These are phyloP conservation scores for Drosophila kanekoi DNA, from an alignment of 2,888 invertebrate species.

Conservation along the genomic window DNA sequence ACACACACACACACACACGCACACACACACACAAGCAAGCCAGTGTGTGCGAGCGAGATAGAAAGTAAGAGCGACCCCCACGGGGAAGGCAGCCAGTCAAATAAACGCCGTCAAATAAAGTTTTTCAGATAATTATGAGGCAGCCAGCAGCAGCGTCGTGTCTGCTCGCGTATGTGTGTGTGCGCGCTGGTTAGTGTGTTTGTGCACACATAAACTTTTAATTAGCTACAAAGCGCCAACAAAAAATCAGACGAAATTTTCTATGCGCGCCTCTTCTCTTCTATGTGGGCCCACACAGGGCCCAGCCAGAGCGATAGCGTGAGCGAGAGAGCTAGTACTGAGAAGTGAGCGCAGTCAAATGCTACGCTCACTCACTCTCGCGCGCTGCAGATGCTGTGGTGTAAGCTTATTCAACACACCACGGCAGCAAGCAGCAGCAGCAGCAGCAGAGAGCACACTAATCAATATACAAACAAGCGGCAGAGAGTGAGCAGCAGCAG, in stretches of 20 bases:
- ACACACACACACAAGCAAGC: not conserved
- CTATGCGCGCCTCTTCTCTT: slow-evolving; percentile 29
- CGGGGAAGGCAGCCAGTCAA: slow-evolving; percentile 73
- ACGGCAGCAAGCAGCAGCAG: slow-evolving; percentile 41
- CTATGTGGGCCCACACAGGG: slow-evolving; percentile 15
- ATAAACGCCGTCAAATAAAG: slow-evolving; percentile 78
- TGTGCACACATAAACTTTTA: slow-evolving; percentile 72
- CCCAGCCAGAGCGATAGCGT: slow-evolving; percentile 8
- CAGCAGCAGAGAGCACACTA: slow-evolving; percentile 23
- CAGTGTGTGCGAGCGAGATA: slow-evolving; percentile 8
- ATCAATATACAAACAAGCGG: slow-evolving; percentile 67
- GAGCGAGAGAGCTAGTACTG: slow-evolving; percentile 7
- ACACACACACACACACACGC: not conserved
- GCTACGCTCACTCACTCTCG: slow-evolving; percentile 15
- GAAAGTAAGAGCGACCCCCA: slow-evolving; percentile 19
- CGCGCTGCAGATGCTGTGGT: slow-evolving; percentile 44
- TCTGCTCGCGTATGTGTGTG: slow-evolving; percentile 7
- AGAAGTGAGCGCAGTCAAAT: slow-evolving; percentile 7
- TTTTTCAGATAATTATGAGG: slow-evolving; percentile 74
- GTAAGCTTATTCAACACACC: slow-evolving; percentile 71
- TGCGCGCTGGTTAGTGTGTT: slow-evolving; percentile 33
- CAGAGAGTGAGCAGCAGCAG: slow-evolving; percentile 19
- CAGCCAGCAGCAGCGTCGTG: slow-evolving; percentile 35
- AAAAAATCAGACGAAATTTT: slow-evolving; percentile 59
- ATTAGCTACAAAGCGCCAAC: slow-evolving; percentile 79